These are phyloP conservation scores for Eupithecia subumbrata DNA, from an alignment of 2,888 invertebrate genomes.

Conservation along the genomic window DNA sequence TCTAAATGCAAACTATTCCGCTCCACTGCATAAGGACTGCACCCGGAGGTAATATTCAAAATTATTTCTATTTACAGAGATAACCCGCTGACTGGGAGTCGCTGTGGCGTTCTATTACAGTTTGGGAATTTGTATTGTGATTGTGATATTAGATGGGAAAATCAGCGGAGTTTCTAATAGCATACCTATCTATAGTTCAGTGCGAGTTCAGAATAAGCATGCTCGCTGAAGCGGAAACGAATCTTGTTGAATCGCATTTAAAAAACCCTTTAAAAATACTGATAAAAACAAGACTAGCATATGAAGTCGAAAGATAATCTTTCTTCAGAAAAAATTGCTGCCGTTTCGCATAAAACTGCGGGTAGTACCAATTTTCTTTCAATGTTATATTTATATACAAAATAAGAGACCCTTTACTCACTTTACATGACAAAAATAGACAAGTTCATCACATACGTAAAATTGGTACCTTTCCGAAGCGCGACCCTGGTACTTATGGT, in stretches of 20 bases:
- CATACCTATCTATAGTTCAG: background rate
- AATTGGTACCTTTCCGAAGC: background rate
- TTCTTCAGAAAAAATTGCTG: background rate
- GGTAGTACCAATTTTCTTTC: background rate
- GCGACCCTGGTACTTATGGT: background rate
- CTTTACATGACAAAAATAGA: background rate
- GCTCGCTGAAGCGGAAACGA: background rate
- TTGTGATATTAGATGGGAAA: background rate
- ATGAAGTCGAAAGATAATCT: background rate
- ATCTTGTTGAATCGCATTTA: background rate
- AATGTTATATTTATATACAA: background rate
- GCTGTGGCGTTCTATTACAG: background rate
- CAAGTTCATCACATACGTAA: background rate
- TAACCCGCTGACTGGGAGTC: background rate
- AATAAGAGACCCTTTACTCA: background rate
- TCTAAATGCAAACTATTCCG: slow-evolving; percentile 33
- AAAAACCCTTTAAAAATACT: background rate
- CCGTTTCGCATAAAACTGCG: background rate
- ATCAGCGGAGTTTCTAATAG: background rate
- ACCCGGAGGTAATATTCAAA: slow-evolving; percentile 3
- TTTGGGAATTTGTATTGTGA: background rate
- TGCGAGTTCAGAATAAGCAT: background rate
- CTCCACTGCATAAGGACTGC: slow-evolving; percentile 15
- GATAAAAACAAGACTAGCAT: background rate
- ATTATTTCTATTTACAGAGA: slow-evolving; percentile 13